A percentile compares a stretch with the other conserved stretches of the same genome.
Evolutionary conservation across 2,113 vertebrate species (phyloP).

Genomic region (Panthera uncia): DNA sequence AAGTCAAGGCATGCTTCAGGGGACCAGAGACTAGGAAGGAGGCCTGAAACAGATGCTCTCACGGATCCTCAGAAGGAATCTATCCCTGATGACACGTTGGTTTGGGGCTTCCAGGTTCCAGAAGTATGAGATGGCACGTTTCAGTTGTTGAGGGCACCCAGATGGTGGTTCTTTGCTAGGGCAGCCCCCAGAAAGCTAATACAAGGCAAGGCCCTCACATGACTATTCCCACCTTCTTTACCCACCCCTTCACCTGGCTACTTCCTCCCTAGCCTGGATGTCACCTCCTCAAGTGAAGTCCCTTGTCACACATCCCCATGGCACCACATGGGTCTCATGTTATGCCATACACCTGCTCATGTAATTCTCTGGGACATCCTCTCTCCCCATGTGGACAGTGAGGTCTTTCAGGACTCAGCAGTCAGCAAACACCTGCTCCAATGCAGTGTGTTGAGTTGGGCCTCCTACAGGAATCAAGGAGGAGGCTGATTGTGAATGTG

Average conservation of each 20-base stretch:
- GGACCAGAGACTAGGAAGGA: not conserved
- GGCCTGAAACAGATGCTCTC: not conserved
- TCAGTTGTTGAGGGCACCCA: not conserved
- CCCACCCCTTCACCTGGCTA: not conserved
- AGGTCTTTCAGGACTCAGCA: not conserved
- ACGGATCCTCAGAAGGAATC: not conserved
- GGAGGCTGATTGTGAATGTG: not conserved
- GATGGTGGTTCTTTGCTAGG: not conserved
- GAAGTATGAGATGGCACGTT: not conserved
- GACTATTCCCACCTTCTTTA: not conserved
- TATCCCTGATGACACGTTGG: not conserved
- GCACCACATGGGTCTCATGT: not conserved
- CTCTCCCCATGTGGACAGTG: not conserved
- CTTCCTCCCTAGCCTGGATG: not conserved
- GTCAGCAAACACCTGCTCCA: not conserved
- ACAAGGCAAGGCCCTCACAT: not conserved
- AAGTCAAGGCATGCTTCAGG: not conserved
- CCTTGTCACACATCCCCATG: not conserved
- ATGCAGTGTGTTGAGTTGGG: not conserved
- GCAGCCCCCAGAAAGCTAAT: not conserved
- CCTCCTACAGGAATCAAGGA: not conserved
- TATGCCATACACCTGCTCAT: fast-evolving
- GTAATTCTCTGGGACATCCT: not conserved
- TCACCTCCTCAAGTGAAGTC: not conserved
- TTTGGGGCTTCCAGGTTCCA: not conserved